Conservation (phyloP, 2,113 vertebrate genomes). For the Leucopsar rothschildi region DNA sequence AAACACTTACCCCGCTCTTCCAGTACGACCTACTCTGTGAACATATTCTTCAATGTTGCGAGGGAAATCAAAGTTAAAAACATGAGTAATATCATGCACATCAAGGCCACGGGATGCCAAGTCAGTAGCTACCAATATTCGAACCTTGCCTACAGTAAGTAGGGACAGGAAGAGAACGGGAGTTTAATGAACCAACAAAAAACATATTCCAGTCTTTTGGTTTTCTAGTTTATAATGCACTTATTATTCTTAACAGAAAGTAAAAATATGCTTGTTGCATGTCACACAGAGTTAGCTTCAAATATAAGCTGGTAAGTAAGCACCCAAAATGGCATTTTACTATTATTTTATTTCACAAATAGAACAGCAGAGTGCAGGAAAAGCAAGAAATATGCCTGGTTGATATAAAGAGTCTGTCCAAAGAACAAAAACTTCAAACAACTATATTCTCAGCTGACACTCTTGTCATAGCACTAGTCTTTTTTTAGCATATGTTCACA, state of each 20-base stretch:
- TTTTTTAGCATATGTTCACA: neutral
- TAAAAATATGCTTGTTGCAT: neutral
- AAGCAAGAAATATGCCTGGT: neutral
- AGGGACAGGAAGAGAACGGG: neutral
- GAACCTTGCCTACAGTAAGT: conserved; percentile 80
- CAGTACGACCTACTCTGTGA: conserved; percentile 92
- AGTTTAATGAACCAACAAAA: neutral
- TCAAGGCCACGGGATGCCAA: conserved; percentile 93
- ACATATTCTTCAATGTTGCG: conserved; percentile 97
- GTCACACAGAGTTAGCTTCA: neutral
- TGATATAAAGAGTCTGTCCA: neutral
- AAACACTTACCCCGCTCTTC: conserved; percentile 86
- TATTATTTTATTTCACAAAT: neutral
- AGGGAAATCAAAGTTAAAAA: conserved; percentile 95
- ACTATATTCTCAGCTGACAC: neutral
- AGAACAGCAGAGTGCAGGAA: neutral
- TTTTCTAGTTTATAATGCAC: neutral
- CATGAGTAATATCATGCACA: conserved; percentile 89
- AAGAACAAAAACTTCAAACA: neutral
- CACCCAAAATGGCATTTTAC: neutral
- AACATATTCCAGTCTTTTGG: neutral
- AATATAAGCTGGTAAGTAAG: neutral
- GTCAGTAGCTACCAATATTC: conserved; percentile 93
- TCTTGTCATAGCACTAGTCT: neutral
- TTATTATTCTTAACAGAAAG: neutral